Base-by-base conservation (phyloP, 2,797 vertebrate genomes). In the Phrynocephalus guinanensis region DNA sequence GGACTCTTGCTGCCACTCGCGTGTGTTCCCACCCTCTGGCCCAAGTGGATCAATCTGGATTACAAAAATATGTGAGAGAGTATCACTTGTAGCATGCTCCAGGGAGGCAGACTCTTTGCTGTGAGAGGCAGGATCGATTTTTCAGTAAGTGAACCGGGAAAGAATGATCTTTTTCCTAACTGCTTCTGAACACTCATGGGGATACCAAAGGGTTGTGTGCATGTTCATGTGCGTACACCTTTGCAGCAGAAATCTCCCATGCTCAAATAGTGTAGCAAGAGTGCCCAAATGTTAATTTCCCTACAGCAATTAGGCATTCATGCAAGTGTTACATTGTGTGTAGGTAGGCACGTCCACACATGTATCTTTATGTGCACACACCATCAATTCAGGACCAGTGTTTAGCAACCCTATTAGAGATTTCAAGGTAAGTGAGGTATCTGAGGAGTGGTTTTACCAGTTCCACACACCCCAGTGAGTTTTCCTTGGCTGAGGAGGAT, bases 111-210 rank as follows among this genome's bases (percentile, higher is more conserved):
- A 15, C 60, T 79, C 52, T 86, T 83, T 80, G 38, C 24, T 33
- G 56, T 63, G 52, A 56, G 33, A 88, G n/a, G 52, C 77, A 52
- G 26, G 33, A 63, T 67, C n/a, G 16, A 22, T 86, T 78, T 18
- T 30, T 67, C 16, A 26, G 8, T 60, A 68, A 70, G 30, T 6
- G 18, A 77, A 71, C 30, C 56, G 71, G 67, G 66, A 71, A 83
- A 79, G 28, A 63, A 82, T 48, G 10, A 52, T 22, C 28, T 72
- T 48, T 6, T 79, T 48, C 56, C 38, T 52, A 50, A 83, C 30
- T 60, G 68, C 20, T 78, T 50, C 66, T 79, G 83, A 63, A 83
- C 60, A 44, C 73, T 67, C 71, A 30, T 56, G 48, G 84, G 78
- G 9, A 66, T 88, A 85, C 22, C 50, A 28, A 68, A 11, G 52